Evolutionary conservation across 2,113 vertebrate genomes (phyloP).

Genomic region (Pygoscelis antarcticus): DNA sequence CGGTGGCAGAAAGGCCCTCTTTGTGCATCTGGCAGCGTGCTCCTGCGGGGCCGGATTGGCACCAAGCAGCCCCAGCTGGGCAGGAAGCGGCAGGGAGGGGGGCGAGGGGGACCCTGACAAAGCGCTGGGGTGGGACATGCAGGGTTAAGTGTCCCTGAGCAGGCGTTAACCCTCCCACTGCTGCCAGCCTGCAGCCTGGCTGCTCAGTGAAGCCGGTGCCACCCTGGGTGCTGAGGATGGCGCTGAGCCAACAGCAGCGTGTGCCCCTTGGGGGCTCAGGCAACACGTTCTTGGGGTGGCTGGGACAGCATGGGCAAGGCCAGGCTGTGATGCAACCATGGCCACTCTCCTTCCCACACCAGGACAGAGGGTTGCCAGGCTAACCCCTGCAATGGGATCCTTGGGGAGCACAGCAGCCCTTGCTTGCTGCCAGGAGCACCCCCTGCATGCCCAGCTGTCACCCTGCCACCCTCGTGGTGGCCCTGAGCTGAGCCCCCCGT

Average conservation of each 20-base stretch:
- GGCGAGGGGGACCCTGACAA: slow-evolving; percentile 41
- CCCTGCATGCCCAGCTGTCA: neutral
- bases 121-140: neutral
- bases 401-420: neutral
- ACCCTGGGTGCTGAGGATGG: neutral
- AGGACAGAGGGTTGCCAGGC: neutral
- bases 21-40: slow-evolving; percentile 63
- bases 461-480: neutral
- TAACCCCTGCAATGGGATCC: neutral
- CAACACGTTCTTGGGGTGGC: neutral
- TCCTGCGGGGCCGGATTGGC: slow-evolving; percentile 69
- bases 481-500: neutral
- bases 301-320: accelerated
- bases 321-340: neutral
- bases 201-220: neutral
- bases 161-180: slow-evolving; percentile 16
- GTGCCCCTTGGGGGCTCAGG: neutral
- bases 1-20: slow-evolving; percentile 71
- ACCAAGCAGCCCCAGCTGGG: slow-evolving; percentile 81
- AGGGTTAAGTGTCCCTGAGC: slow-evolving; percentile 59
- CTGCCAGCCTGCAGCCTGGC: neutral
- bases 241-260: accelerated
- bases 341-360: accelerated
- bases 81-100: slow-evolving; percentile 78
- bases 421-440: neutral